Evolutionary conservation across 2,888 invertebrate species (phyloP).

Genomic region (Papilio protenor): DNA sequence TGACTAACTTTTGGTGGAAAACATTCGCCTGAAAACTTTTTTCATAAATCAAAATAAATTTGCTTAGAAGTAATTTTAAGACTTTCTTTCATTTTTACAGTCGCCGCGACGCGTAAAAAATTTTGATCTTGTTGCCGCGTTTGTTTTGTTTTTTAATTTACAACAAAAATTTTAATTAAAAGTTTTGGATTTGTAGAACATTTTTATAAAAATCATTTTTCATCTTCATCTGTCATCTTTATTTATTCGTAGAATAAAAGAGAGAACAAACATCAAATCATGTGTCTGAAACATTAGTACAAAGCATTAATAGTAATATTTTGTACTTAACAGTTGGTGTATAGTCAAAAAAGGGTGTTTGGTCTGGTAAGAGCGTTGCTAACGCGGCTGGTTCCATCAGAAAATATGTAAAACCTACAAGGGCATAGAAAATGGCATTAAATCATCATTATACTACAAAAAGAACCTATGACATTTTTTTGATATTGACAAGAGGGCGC

Average conservation of each 20-base stretch:
- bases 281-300: too few relatives aligned
- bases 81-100: slow-evolving; percentile 59
- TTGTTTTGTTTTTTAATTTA: slow-evolving; percentile 17
- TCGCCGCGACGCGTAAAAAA: slow-evolving; percentile 46
- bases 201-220: not conserved
- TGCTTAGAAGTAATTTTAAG: slow-evolving; percentile 81
- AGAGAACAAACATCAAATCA: not conserved
- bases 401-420: too few relatives aligned
- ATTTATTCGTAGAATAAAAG: not conserved
- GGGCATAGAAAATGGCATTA: too few relatives aligned
- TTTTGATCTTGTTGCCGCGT: slow-evolving; percentile 52
- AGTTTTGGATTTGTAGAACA: not conserved
- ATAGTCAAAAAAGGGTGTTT: too few relatives aligned
- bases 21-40: slow-evolving; percentile 79
- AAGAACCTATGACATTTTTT: too few relatives aligned
- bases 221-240: not conserved
- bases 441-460: too few relatives aligned
- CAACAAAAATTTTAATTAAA: slow-evolving; percentile 14
- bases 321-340: too few relatives aligned
- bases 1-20: slow-evolving; percentile 76
- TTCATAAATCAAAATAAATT: slow-evolving; percentile 82
- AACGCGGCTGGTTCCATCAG: too few relatives aligned
- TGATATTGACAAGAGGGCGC: too few relatives aligned
- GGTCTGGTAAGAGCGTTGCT: too few relatives aligned
- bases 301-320: too few relatives aligned